Conservation (phyloP, 2,888 invertebrate genomes). For the Pyrrhia umbra region DNA sequence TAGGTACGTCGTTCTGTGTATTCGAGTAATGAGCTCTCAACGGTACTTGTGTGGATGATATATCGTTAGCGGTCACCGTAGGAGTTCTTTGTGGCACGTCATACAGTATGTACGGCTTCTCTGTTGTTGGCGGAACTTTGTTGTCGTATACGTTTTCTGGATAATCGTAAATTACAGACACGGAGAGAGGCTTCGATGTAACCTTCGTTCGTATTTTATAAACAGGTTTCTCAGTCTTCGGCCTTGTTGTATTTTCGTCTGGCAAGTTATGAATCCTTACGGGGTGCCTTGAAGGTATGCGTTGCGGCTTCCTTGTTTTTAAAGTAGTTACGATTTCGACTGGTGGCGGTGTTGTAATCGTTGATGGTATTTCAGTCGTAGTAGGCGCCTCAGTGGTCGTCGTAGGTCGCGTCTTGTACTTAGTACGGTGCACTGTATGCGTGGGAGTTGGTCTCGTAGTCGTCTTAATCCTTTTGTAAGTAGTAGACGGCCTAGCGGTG, state of each 20-base stretch:
- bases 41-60: conserved; percentile 91
- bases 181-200: conserved; percentile 86
- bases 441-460: conserved; percentile 78
- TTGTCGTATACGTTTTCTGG: conserved; percentile 83
- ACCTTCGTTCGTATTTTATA: conserved; percentile 87
- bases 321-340: conserved; percentile 82
- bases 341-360: conserved; percentile 79
- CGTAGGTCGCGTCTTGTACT: conserved; percentile 83
- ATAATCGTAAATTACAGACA: conserved; percentile 88
- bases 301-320: conserved; percentile 82
- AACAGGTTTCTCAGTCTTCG: conserved; percentile 84
- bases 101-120: conserved; percentile 88
- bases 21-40: conserved; percentile 91
- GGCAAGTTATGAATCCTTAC: conserved; percentile 84
- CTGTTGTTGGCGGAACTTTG: conserved; percentile 82
- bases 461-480: conserved; percentile 78
- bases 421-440: conserved; percentile 77
- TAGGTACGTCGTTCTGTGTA: conserved; percentile 88
- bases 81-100: conserved; percentile 84
- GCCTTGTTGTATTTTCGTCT: conserved; percentile 79
- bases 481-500: conserved; percentile 70
- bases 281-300: conserved; percentile 84
- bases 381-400: conserved; percentile 80
- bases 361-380: conserved; percentile 83
- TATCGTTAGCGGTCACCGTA: conserved; percentile 76